Evolutionary conservation across 92 coral and sea anemone species (phyloP), one percentile per base, ranked within the genome.

Genomic region (Siderastrea radians): DNA sequence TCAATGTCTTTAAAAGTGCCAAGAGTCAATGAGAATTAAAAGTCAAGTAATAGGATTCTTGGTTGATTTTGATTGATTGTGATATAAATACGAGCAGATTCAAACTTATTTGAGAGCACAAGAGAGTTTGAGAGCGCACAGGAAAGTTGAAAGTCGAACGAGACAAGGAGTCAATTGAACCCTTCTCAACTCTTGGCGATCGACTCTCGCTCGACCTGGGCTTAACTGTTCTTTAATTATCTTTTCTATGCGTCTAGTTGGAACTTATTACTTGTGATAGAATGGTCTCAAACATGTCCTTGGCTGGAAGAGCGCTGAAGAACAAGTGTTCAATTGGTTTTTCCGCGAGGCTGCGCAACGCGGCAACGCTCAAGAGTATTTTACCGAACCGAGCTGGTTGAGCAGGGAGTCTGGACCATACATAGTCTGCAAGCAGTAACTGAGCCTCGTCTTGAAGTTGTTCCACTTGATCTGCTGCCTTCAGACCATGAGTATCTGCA

Each of bases 311-410:
- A 53, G 83, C 79, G 52, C 83, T 93, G 70, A 97, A 97, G 63
- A 97, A 93, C 91, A 97, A 88, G 49, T 94, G 95, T 83, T 97
- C 99, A 76, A 97, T 74, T 11, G 95, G 94, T 86, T 97, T 96
- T 50, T 97, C 98, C 0, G 98, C 94, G 67, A 95, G 79, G 72
- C 95, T 92, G 65, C 95, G 96, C 44, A 97, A 85, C 2, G 89
- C 89, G 7, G 96, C 84, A 17, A 97, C 89, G 49, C 96, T 95
- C 53, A 97, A 85, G 6, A 97, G 92, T 13, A 97, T 81, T 82
- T 96, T 93, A 57, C 99, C 99, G 70, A 95, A 97, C 83, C 98
- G 91, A 52, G 97, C 88, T 8, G 99, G 99, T 48, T 92, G 85
- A 73, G 79, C 87, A 14, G 93, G 95, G 83, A 87, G 89, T 68